A percentile compares a stretch with the other conserved stretches of the same genome.
Conservation (phyloP, 2,888 invertebrate genomes). For the Dryobotodes eremita region DNA sequence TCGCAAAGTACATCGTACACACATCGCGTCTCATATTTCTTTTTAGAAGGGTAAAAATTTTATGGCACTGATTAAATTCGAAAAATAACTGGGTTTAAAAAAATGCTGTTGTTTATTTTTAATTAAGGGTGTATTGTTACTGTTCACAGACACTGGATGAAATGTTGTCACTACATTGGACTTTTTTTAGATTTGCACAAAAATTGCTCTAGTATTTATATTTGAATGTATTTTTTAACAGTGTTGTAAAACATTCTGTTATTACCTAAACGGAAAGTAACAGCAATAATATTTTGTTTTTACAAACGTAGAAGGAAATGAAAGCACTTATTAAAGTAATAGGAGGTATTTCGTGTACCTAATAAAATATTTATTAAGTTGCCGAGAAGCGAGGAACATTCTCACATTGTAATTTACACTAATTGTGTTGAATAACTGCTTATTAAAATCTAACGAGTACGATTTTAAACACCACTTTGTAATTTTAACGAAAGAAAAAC, state of each 20-base stretch:
- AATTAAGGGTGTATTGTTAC: background rate
- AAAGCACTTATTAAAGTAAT: conserved; percentile 12
- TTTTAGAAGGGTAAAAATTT: conserved; percentile 21
- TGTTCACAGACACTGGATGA: background rate
- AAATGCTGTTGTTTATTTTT: background rate
- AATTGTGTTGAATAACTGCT: background rate
- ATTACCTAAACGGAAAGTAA: background rate
- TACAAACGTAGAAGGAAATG: background rate
- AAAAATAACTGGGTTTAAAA: conserved; percentile 3
- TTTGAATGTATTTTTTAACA: background rate
- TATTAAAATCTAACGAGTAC: background rate
- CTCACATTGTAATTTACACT: conserved; percentile 5
- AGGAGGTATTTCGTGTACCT: background rate
- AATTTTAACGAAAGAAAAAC: background rate
- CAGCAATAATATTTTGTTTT: background rate
- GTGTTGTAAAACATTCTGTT: background rate
- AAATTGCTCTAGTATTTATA: too few species aligned
- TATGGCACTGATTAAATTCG: conserved; percentile 18
- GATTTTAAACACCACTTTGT: background rate
- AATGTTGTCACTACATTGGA: background rate
- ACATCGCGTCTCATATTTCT: conserved; percentile 14
- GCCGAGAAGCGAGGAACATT: background rate
- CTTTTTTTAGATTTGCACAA: background rate
- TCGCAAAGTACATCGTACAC: conserved; percentile 21
- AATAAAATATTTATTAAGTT: conserved; percentile 35